Evolutionary conservation across 2,113 vertebrate species (phyloP), one percentile per base, ranked within the genome.

Genomic region (Sceloporus undulatus): DNA sequence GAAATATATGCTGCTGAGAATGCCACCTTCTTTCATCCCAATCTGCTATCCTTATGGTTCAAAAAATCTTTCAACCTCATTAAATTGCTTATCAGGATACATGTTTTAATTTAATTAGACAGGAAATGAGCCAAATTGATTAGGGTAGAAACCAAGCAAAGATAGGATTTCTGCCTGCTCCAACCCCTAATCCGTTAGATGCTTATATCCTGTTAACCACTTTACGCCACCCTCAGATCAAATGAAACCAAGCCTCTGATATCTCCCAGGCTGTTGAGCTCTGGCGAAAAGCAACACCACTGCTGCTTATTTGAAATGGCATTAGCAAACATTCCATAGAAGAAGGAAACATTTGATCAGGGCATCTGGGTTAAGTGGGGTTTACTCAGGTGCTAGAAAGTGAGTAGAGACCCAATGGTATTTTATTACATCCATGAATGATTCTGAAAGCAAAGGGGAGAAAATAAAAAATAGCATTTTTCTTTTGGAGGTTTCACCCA

Each of bases 371-470:
- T 76, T 85, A 76, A 85, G 38, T 77, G 73, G 59, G 3, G 2
- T 85, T 77, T 76, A 77, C 56, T 27, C 74, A 85, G 84, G 74
- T 76, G 84, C 8, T 76, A 48, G 52, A 62, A 76, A 62, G 34
- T 85, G 73, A 85, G 8, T 8, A n/a, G 16, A 59, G 79, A 54
- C 16, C 40, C 34, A 19, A 34, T 71, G 40, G 25, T 70, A 70
- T 83, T 52, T 83, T 19, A n/a, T 71, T 83, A 52, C 82, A 29
- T 71, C 25, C 29, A 29, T 48, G 27, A 29, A 70, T 48, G 40
- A 83, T n/a, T 70, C 27, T 65, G 48, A 71, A 70, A 27, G 25
- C 25, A 83, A 83, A 52, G 40, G 65, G 62, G 62, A 42, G 66
- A 29, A 59, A 70, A 25, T n/a, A 27, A 10, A 29, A 82, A 70